Percentiles rank a stretch among this genome's conserved stretches.
These are phyloP conservation scores for Borostomias antarcticus DNA, from an alignment of 2,797 vertebrate species.

Conservation along the genomic window DNA sequence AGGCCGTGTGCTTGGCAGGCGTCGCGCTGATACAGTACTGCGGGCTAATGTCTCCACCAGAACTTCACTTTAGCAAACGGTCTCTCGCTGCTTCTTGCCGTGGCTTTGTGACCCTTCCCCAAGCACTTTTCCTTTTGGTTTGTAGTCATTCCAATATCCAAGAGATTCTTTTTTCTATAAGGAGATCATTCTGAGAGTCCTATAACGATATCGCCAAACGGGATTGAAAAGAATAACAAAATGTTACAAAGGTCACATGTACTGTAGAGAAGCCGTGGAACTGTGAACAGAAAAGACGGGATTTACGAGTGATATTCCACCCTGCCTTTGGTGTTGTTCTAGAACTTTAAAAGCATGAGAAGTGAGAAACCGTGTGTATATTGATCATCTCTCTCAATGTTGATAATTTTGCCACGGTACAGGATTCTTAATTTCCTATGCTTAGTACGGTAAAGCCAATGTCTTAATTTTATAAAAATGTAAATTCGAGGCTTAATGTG, in stretches of 20 bases:
- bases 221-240: neutral
- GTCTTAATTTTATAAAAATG: constrained; percentile 60
- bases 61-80: constrained; percentile 40
- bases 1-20: constrained; percentile 38
- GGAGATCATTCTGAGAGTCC: neutral
- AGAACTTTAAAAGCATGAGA: too few relatives aligned
- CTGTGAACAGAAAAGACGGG: neutral
- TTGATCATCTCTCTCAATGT: too few relatives aligned
- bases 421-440: constrained; percentile 64
- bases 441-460: constrained; percentile 55
- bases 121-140: neutral
- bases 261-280: too few relatives aligned
- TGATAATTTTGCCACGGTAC: neutral
- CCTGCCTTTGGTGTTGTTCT: neutral
- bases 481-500: constrained; percentile 51
- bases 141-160: constrained; percentile 9
- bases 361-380: neutral
- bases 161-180: constrained; percentile 3
- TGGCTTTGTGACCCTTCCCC: constrained; percentile 33
- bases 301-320: neutral
- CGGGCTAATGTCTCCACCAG: constrained; percentile 43
- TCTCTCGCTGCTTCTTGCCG: constrained; percentile 36
- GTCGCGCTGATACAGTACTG: constrained; percentile 31
- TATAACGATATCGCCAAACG: neutral
- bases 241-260: too few relatives aligned